Percentiles rank a stretch among this genome's conserved stretches.
Conservation (phyloP, 2,797 vertebrate species). For the Poliocrania exsul region DNA sequence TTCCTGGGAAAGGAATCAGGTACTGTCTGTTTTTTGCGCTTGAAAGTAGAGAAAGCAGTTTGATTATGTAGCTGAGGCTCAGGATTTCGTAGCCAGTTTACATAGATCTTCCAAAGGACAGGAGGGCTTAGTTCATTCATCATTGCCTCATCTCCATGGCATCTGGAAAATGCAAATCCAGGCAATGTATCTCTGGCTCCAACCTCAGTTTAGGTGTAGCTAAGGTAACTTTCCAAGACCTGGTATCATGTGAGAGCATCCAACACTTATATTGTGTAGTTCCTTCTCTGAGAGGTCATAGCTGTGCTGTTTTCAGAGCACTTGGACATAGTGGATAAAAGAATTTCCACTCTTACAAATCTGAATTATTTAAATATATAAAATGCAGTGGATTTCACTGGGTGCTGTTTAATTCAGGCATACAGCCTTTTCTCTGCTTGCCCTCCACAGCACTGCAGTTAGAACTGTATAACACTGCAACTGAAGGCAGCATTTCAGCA, state of each 20-base stretch:
- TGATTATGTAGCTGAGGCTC: not conserved
- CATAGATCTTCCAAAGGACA: not conserved
- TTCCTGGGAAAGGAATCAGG: not conserved
- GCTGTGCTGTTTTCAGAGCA: not conserved
- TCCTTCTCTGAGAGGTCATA: not conserved
- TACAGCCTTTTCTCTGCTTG: not conserved
- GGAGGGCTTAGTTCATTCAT: not conserved
- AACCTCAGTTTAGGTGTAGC: not conserved
- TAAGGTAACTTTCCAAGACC: not conserved
- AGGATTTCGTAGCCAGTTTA: not conserved
- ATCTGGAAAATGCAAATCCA: not conserved
- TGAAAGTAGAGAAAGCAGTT: not conserved
- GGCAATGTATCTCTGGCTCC: not conserved
- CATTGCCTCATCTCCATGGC: not conserved
- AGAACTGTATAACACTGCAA: not conserved
- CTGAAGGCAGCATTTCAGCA: not conserved
- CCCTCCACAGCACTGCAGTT: not conserved
- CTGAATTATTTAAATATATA: not conserved
- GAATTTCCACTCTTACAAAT: not conserved
- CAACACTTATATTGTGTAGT: not conserved
- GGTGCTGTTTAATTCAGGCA: not conserved
- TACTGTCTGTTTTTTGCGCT: not conserved
- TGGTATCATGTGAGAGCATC: not conserved
- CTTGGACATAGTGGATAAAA: not conserved
- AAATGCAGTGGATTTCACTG: not conserved